Evolutionary conservation across 2,797 vertebrate genomes (phyloP).

Genomic region (Clangula hyemalis): DNA sequence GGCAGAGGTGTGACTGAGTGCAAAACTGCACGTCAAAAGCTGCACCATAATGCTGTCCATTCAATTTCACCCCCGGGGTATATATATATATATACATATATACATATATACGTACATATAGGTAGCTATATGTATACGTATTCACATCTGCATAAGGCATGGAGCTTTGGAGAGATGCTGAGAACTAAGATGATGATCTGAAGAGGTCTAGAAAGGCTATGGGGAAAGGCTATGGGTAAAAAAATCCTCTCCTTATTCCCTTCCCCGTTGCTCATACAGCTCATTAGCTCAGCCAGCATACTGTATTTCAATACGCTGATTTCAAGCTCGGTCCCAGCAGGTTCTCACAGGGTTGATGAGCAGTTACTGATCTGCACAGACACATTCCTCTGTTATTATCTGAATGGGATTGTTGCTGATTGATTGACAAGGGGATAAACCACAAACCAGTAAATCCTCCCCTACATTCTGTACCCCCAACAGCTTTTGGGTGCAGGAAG

Average conservation of each 20-base stretch:
- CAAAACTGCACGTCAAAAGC: background rate
- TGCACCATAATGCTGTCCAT: background rate
- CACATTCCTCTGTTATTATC: constrained; percentile 24
- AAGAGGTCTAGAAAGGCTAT: background rate
- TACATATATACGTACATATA: fast-evolving
- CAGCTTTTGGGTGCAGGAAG: background rate
- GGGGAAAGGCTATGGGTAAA: background rate
- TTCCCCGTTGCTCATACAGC: constrained; percentile 5
- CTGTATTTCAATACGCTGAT: constrained; percentile 28
- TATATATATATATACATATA: fast-evolving
- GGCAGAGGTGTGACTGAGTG: background rate
- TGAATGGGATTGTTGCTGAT: constrained; percentile 17
- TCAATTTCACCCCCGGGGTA: background rate
- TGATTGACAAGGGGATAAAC: constrained; percentile 55
- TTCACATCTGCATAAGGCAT: background rate
- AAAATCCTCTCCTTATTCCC: background rate
- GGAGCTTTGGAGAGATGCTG: background rate
- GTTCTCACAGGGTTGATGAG: constrained; percentile 53
- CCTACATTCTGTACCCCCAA: background rate
- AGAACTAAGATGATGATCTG: background rate
- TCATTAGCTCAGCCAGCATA: constrained; percentile 50
- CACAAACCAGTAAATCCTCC: background rate
- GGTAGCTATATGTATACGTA: background rate
- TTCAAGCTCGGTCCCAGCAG: constrained; percentile 46
- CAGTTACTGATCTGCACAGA: constrained; percentile 26